A percentile compares a stretch with the other conserved stretches of the same genome.
Conservation (phyloP, 2,113 vertebrate species). For the Scopus umbretta region DNA sequence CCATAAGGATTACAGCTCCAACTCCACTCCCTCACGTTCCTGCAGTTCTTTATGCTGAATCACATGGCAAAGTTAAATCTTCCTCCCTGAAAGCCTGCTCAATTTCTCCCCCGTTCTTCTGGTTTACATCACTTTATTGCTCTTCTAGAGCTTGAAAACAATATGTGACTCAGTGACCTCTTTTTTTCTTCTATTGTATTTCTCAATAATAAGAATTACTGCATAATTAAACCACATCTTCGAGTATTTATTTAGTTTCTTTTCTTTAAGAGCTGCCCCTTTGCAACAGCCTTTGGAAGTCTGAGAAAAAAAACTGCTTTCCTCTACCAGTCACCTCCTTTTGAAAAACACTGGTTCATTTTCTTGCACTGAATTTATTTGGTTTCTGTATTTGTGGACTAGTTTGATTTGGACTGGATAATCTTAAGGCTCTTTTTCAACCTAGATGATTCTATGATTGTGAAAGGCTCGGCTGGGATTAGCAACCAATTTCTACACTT, state of each 20-base stretch:
- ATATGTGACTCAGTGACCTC: neutral
- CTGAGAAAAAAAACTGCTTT: neutral
- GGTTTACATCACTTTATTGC: neutral
- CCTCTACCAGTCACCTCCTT: neutral
- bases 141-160: neutral
- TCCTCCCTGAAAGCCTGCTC: neutral
- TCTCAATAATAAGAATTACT: neutral
- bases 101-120: neutral
- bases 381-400: neutral
- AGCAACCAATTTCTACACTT: neutral
- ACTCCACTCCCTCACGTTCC: neutral
- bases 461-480: neutral
- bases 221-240: neutral
- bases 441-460: neutral
- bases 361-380: neutral
- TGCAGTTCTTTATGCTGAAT: neutral
- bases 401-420: neutral
- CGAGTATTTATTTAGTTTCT: neutral
- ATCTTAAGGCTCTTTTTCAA: neutral
- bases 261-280: neutral
- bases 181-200: slow-evolving; percentile 2
- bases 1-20: neutral
- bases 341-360: neutral
- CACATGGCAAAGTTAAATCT: neutral
- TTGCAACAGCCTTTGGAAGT: neutral